Evolutionary conservation across 1,140 invertebrate genomes (phyloP), one percentile per base, ranked within the genome.

Genomic region (Halotydeus destructor): DNA sequence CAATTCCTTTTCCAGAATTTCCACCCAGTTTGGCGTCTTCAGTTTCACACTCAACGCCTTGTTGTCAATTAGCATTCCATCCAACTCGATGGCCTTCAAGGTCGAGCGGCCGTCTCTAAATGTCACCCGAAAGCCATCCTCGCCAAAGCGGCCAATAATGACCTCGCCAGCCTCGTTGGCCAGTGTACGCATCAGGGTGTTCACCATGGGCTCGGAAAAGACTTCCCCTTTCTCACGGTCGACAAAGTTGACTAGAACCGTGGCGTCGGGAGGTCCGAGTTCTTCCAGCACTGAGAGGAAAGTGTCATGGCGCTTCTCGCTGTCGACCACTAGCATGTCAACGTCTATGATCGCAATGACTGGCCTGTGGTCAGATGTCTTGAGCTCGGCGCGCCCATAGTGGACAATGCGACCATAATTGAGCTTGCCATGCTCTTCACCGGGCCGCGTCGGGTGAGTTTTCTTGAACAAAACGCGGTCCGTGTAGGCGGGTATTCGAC

Each of bases 291-390:
- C 79, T 57, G 85, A 71, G 53, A 75, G 69, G 50, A 93, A 84
- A 9, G 86, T 72, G 25, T 55, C 64, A 52, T 62, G 73, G 64
- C 82, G 69, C 50, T 71, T 72, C 9, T 72, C 66, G 19, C 72
- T 67, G 55, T 84, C 72, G 1, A 89, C 74, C 54, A 72, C 69
- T 48, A 77, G 64, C 3, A 84, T 71, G 51, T 93, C 83, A 18
- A 89, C 69, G 61, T 93, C 83, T 50, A 94, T 70, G 25, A 85
- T 69, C 1, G 76, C 80, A 48, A 91, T 74, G 0, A 97, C 86
- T 9, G 89, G 88, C 42, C 64, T 69, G 63, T 98, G 93, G 65
- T 99, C 93, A 55, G 89, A 97, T 56, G 94, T 91, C 59, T 94
- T 94, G 33, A 98, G 64, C 60, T 97, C 86, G 5, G 83, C 79